Percentiles rank a stretch among this genome's conserved stretches.
phyloP scores from a whole-genome alignment of 2,888 invertebrate genomes.

The Eilema sororculum region DNA sequence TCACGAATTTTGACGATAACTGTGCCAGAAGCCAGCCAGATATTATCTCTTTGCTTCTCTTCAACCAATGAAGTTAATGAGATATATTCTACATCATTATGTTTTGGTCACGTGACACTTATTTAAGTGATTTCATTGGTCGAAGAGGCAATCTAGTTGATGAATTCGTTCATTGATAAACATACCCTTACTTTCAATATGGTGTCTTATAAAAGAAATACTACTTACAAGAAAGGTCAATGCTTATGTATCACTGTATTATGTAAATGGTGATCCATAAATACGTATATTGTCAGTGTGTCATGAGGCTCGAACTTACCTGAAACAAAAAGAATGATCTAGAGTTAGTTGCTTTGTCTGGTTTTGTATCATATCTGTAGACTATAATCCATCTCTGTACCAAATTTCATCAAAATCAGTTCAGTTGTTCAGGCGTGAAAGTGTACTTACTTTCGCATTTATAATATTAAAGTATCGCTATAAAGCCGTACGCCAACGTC shows the following conservation, averaged over 20 bases:
- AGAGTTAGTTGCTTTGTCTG: not conserved
- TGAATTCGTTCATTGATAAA: not conserved
- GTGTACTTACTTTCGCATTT: no score
- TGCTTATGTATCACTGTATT: conserved; percentile 29
- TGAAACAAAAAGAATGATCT: conserved; percentile 39
- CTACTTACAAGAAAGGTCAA: conserved; percentile 29
- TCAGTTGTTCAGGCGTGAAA: no score
- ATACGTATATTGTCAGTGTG: not conserved
- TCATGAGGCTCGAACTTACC: conserved; percentile 34
- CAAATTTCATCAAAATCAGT: not conserved
- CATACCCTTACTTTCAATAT: not conserved
- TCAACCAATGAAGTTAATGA: no score
- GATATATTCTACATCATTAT: no score
- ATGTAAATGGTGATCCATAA: conserved; percentile 30
- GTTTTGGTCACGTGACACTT: no score
- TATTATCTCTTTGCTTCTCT: no score
- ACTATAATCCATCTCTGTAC: no score
- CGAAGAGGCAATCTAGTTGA: not conserved
- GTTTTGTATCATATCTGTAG: no score
- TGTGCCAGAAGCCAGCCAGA: no score
- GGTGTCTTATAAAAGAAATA: not conserved
- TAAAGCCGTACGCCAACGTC: conserved; percentile 40
- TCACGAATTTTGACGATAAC: no score
- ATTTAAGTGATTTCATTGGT: no score
- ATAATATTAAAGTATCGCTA: not conserved